phyloP scores from a whole-genome alignment of 1,140 invertebrate species.

The Drosophila biarmipes region DNA sequence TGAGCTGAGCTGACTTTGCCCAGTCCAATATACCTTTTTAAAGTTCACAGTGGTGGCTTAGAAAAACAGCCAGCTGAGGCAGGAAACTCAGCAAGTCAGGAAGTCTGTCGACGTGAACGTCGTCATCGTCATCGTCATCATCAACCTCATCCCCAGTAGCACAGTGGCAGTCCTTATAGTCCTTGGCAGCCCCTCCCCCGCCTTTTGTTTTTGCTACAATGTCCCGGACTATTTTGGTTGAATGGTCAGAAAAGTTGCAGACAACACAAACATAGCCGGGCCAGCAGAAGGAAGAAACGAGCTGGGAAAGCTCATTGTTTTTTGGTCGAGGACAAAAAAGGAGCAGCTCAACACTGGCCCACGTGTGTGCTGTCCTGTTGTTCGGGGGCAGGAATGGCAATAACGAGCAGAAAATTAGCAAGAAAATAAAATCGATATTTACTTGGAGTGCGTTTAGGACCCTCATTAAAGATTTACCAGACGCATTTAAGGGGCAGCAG shows the following conservation, averaged over 20 bases:
- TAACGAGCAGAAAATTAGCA: constrained; percentile 70
- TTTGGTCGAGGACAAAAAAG: constrained; percentile 37
- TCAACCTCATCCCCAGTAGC: constrained; percentile 10
- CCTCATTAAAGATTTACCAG: constrained; percentile 65
- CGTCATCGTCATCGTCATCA: constrained; percentile 33
- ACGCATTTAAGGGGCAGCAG: constrained; percentile 28
- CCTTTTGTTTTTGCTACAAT: constrained; percentile 63
- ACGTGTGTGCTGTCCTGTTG: constrained; percentile 32
- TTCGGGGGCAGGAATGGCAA: constrained; percentile 43
- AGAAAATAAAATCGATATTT: constrained; percentile 65
- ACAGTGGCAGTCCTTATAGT: constrained; percentile 10
- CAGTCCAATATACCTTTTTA: constrained; percentile 25
- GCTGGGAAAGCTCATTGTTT: constrained; percentile 27
- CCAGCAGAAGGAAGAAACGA: constrained; percentile 32
- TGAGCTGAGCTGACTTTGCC: constrained; percentile 26
- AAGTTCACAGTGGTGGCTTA: constrained; percentile 16
- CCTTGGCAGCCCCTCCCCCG: constrained; percentile 4
- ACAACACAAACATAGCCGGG: constrained; percentile 54
- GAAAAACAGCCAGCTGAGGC: constrained; percentile 37
- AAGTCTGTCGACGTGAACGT: constrained; percentile 47
- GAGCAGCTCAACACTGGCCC: constrained; percentile 19
- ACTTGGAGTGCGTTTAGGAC: constrained; percentile 35
- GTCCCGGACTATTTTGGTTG: constrained; percentile 65
- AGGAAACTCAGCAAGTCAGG: constrained; percentile 67
- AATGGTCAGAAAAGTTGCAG: constrained; percentile 74